A percentile compares a stretch with the other conserved stretches of the same genome.
phyloP scores from a whole-genome alignment of 2,888 invertebrate genomes.

The Torymus aiolomorphi region DNA sequence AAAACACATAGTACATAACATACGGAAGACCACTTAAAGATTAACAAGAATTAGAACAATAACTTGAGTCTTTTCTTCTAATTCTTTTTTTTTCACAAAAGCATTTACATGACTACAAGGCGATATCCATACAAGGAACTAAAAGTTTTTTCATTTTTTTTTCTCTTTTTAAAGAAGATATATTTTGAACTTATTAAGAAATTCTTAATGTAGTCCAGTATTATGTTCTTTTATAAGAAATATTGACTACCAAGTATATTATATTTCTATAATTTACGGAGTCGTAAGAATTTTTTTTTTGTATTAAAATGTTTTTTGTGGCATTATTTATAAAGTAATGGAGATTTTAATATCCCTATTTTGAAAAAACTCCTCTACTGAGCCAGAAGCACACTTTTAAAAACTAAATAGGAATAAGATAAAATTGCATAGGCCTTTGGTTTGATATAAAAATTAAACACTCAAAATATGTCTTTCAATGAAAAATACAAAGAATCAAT shows the following conservation, averaged over 20 bases:
- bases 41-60: conserved; percentile 52
- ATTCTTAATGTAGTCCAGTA: conserved; percentile 40
- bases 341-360: conserved; percentile 8
- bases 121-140: conserved; percentile 64
- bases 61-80: conserved; percentile 21
- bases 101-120: conserved; percentile 61
- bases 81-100: conserved; percentile 51
- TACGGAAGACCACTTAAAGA: conserved; percentile 67
- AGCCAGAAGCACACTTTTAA: conserved; percentile 44
- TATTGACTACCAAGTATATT: conserved; percentile 64
- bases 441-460: conserved; percentile 50
- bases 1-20: conserved; percentile 72
- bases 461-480: conserved; percentile 36
- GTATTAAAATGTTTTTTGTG: conserved; percentile 25
- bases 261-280: conserved; percentile 70
- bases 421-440: conserved; percentile 43
- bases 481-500: conserved; percentile 36
- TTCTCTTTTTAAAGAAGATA: conserved; percentile 37
- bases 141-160: conserved; percentile 58
- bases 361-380: conserved; percentile 31
- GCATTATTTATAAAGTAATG: conserved; percentile 29
- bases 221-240: conserved; percentile 32
- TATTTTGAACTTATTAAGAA: conserved; percentile 46
- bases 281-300: conserved; percentile 51
- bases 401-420: conserved; percentile 49